Conservation (phyloP, 2,888 invertebrate genomes). For the Drosophila affinis region DNA sequence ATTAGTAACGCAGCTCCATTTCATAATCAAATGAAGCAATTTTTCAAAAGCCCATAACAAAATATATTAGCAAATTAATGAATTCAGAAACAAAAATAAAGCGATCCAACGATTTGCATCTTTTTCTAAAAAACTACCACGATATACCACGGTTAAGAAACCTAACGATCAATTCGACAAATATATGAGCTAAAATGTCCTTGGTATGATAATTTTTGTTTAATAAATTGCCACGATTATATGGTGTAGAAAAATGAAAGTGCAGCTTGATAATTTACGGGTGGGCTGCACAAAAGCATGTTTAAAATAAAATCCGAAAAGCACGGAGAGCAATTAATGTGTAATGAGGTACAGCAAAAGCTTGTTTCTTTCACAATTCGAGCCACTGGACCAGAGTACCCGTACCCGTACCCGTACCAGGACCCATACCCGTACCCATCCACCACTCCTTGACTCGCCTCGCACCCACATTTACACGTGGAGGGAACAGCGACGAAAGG, state of each 20-base stretch:
- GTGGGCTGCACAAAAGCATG: not conserved
- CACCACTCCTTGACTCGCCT: not conserved
- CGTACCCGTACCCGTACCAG: not conserved
- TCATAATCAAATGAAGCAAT: too few species aligned
- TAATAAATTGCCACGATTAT: not conserved
- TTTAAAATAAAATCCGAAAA: not conserved
- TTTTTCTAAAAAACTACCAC: too few species aligned
- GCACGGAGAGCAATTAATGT: not conserved
- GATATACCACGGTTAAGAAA: not conserved
- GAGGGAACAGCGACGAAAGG: not conserved
- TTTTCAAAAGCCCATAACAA: too few species aligned
- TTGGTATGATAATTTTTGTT: not conserved
- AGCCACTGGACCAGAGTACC: constrained; percentile 16
- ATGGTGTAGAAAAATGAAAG: not conserved
- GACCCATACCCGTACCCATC: constrained; percentile 10
- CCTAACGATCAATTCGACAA: not conserved
- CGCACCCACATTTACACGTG: not conserved
- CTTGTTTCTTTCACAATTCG: not conserved
- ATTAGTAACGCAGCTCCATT: too few species aligned
- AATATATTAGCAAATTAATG: too few species aligned
- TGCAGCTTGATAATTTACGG: not conserved
- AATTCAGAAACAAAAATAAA: too few species aligned
- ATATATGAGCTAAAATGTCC: not conserved
- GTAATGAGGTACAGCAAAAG: not conserved
- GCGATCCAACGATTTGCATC: too few species aligned